These are phyloP conservation scores for Magallana gigas DNA, from an alignment of 1,140 invertebrate genomes.

Conservation along the genomic window DNA sequence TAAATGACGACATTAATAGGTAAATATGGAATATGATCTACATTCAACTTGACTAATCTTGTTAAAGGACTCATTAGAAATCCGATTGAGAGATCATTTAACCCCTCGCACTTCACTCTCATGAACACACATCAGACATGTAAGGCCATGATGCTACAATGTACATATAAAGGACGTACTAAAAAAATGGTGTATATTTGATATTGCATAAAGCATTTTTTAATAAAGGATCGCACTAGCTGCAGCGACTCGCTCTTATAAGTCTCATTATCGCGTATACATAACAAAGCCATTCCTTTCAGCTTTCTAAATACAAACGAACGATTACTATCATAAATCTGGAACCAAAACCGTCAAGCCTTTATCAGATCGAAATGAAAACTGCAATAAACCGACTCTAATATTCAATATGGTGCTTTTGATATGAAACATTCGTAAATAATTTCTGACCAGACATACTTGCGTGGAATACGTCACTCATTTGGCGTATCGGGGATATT, in stretches of 20 bases:
- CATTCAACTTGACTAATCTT: too few species aligned
- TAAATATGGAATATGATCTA: too few species aligned
- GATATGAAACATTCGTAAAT: not conserved
- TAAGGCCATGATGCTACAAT: too few species aligned
- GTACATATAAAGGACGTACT: not conserved
- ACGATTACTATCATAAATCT: conserved; percentile 25
- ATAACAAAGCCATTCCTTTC: not conserved
- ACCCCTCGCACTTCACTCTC: not conserved
- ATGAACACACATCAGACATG: too few species aligned
- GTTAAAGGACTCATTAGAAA: not conserved
- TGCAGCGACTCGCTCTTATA: not conserved
- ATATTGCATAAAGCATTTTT: not conserved
- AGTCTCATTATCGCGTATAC: not conserved
- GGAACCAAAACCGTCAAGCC: not conserved
- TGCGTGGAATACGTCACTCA: too few species aligned
- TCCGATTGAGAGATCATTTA: not conserved
- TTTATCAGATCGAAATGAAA: conserved; percentile 5
- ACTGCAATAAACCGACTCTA: not conserved
- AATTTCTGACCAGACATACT: not conserved
- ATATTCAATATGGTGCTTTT: conserved; percentile 13
- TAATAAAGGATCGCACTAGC: not conserved
- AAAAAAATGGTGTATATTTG: not conserved
- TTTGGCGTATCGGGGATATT: too few species aligned
- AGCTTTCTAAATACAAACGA: not conserved
- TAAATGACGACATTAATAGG: too few species aligned